A percentile compares a stretch with the other conserved stretches of the same genome.
These are phyloP conservation scores for Polydrusus pterygomalis DNA, from an alignment of 2,888 invertebrate species.

Conservation along the genomic window DNA sequence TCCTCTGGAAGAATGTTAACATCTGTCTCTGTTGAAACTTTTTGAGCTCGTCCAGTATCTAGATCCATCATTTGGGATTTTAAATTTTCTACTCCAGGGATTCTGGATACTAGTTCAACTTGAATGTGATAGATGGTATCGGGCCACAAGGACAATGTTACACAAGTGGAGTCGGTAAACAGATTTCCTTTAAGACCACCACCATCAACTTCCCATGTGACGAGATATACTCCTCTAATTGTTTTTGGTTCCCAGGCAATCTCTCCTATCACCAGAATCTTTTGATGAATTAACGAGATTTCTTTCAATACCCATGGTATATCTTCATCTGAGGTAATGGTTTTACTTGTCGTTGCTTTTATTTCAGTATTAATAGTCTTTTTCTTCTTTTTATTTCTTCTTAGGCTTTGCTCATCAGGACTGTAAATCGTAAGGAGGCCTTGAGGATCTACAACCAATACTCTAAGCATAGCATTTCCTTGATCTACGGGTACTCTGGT, in stretches of 20 bases:
- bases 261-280: conserved; percentile 82
- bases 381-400: conserved; percentile 69
- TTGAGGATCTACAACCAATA: conserved; percentile 81
- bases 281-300: conserved; percentile 83
- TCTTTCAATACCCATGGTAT: conserved; percentile 79
- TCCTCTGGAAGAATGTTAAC: conserved; percentile 74
- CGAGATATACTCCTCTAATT: conserved; percentile 81
- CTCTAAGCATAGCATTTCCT: conserved; percentile 78
- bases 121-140: conserved; percentile 88
- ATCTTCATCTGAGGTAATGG: conserved; percentile 73
- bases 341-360: conserved; percentile 73
- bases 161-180: conserved; percentile 86
- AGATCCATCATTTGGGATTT: conserved; percentile 80
- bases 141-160: conserved; percentile 87
- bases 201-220: conserved; percentile 89
- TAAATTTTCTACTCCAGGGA: conserved; percentile 78
- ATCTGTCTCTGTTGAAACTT: conserved; percentile 79
- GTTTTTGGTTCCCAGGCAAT: conserved; percentile 83
- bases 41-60: conserved; percentile 78
- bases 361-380: conserved; percentile 74
- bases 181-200: conserved; percentile 88
- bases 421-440: conserved; percentile 83
- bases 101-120: conserved; percentile 79
- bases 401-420: conserved; percentile 77
- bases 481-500: conserved; percentile 79